Conservation (phyloP, 2,113 vertebrate genomes). For the Morphnarchus princeps region DNA sequence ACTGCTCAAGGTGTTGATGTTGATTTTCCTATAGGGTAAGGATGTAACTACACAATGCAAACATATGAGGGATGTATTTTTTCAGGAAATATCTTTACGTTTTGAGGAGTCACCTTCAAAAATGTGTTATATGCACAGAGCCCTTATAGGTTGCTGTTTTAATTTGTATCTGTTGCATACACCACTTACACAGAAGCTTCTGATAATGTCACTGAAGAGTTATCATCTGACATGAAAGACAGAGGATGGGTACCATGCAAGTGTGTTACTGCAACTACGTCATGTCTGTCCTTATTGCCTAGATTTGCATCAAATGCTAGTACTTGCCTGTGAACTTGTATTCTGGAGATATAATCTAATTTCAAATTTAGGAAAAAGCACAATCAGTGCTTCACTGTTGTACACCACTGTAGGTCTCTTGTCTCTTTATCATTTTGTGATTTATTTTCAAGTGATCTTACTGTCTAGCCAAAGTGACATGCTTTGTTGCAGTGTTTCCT, state of each 20-base stretch:
- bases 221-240: not conserved
- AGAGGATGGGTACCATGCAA: not conserved
- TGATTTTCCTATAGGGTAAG: constrained; percentile 97
- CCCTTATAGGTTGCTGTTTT: not conserved
- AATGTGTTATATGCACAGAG: not conserved
- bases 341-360: not conserved
- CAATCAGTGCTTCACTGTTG: rapidly evolving
- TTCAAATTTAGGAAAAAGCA: not conserved
- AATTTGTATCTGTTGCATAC: not conserved
- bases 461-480: not conserved
- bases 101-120: not conserved
- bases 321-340: not conserved
- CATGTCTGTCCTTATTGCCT: not conserved
- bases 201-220: not conserved
- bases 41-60: not conserved
- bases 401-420: not conserved
- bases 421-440: not conserved
- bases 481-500: not conserved
- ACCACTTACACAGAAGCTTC: not conserved
- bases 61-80: not conserved
- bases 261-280: not conserved
- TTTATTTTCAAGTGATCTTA: not conserved
- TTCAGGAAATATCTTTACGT: not conserved
- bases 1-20: constrained; percentile 95
- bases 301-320: not conserved